phyloP scores from a whole-genome alignment of 1,140 invertebrate species.

The Nasonia longicornis region DNA sequence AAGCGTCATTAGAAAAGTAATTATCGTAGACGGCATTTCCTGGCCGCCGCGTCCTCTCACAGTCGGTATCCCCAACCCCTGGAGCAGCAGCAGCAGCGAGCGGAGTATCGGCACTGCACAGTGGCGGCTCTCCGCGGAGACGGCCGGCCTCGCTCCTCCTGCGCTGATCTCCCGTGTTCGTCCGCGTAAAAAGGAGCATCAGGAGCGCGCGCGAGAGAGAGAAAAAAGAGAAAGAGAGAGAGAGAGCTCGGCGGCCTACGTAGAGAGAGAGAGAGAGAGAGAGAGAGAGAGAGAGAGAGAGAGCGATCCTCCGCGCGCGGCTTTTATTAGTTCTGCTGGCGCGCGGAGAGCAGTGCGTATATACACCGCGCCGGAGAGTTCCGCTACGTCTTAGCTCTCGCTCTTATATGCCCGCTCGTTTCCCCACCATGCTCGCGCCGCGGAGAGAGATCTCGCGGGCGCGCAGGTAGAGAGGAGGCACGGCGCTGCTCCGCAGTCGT shows the following conservation, averaged over 20 bases:
- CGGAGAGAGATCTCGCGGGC: neutral
- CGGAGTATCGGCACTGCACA: neutral
- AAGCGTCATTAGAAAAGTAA: constrained; percentile 29
- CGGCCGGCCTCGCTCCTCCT: neutral
- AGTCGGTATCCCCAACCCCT: neutral
- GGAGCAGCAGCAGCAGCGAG: neutral
- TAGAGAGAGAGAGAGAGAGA: neutral
- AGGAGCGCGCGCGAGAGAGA: neutral
- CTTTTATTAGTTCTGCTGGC: neutral
- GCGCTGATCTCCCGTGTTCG: neutral
- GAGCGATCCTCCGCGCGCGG: constrained; percentile 19
- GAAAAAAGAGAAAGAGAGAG: neutral
- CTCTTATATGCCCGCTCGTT: constrained; percentile 26
- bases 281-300: no score
- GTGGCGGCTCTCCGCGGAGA: neutral
- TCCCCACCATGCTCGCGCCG: neutral
- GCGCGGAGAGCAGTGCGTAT: neutral
- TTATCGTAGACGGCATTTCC: constrained; percentile 2
- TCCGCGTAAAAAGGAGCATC: neutral
- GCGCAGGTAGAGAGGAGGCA: constrained; percentile 6
- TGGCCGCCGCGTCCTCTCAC: neutral
- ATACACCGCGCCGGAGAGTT: constrained; percentile 20
- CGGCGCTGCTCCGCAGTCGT: neutral
- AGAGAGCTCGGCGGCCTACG: constrained; percentile 13
- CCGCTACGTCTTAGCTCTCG: constrained; percentile 31